Base-by-base conservation (phyloP, 1,140 invertebrate genomes). In the Drosophila navojoa region DNA sequence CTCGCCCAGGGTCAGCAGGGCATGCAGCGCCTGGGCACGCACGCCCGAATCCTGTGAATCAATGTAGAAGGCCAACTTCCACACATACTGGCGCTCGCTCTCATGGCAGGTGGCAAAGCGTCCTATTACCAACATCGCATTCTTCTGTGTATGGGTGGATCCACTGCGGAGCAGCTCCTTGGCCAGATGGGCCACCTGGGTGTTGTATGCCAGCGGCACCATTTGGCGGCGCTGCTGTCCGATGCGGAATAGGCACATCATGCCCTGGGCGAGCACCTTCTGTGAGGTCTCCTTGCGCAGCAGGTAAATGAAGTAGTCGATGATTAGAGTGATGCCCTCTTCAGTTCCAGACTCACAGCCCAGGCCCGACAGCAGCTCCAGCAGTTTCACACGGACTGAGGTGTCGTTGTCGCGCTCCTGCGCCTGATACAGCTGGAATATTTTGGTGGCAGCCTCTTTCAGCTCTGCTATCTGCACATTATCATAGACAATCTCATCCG, bases 11-110 rank as follows among this genome's bases (percentile, higher is more conserved):
- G 79, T 77, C 62, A 98, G 95, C 92, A 98, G 94, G 0, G 97
- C 96, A 81, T 96, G 94, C 85, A 98, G 96, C 2, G 98, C 97
- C 91, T 96, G 96, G 72, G 96, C 96, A 29, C 98, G 93, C 7
- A 98, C 97, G 87, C 98, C 93, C 0, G 98, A 96, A 94, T 99
- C 98, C 92, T 97, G 96, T 79, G 97, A 96, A 90, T 96, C 94
- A 16, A 96, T 96, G 92, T 97, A 98, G 81, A 96, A 95, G 25
- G 95, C 94, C 13, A 98, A 93, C 59, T 97, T 93, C 81, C 95
- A 93, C 13, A 97, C 92, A 57, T 94, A 82, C 16, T 91, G 93
- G 44, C 93, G 92, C 74, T 94, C 93, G 53, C 94, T 92, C 75
- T 95, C 93, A 6, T 90, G 79, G 15, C 92, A 87, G 59, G 92